These are phyloP conservation scores for Ceratina australensis DNA, from an alignment of 1,140 invertebrate genomes.

Conservation along the genomic window DNA sequence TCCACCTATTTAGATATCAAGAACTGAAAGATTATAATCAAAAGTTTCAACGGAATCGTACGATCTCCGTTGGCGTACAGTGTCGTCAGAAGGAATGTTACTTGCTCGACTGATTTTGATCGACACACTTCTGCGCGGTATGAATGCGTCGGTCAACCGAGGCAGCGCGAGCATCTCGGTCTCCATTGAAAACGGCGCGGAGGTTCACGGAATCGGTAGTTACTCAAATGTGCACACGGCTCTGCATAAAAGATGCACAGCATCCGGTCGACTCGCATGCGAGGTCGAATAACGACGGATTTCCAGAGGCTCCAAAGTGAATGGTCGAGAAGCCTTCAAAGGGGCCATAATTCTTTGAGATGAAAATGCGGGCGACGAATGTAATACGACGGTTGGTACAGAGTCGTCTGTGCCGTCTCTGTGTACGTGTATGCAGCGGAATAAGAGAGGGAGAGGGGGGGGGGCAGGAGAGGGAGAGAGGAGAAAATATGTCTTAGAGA, in stretches of 20 bases:
- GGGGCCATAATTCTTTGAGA: constrained; percentile 49
- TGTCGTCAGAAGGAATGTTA: no score
- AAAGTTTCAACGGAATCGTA: no score
- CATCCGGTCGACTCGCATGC: constrained; percentile 22
- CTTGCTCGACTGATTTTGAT: no score
- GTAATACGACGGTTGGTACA: constrained; percentile 27
- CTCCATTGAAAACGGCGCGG: no score
- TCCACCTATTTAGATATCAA: no score
- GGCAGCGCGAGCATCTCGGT: no score
- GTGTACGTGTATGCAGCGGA: no score
- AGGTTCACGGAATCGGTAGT: constrained; percentile 22
- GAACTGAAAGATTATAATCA: no score
- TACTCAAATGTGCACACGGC: constrained; percentile 19
- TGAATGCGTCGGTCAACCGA: constrained; percentile 19
- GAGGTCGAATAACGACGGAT: constrained; percentile 42
- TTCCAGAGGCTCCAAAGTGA: constrained; percentile 35
- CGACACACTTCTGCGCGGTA: background rate
- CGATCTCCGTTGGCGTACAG: no score
- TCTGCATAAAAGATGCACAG: constrained; percentile 40
- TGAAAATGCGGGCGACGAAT: constrained; percentile 45
- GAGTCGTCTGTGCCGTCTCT: background rate
- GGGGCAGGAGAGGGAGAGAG: background rate
- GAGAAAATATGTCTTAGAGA: background rate
- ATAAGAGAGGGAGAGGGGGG: background rate
- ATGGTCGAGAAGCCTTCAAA: constrained; percentile 43